Base-by-base conservation (phyloP, 1,140 invertebrate species). In the Vanessa tameamea region DNA sequence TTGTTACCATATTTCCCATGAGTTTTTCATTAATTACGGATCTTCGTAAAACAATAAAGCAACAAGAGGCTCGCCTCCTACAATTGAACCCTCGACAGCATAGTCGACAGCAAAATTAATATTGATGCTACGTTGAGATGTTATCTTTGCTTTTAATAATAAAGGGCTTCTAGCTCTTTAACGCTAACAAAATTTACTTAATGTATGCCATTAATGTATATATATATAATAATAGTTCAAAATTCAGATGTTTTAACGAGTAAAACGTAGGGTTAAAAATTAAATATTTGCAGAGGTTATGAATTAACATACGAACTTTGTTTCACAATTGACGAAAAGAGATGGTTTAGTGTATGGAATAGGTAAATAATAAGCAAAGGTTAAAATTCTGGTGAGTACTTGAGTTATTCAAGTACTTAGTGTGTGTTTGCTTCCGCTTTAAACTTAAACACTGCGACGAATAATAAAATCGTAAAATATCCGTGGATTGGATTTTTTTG, bases 131-230 rank as follows among this genome's bases (percentile, higher is more conserved):
- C 81, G 79, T 77, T 82, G 78, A 82, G 79, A 79, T 84, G 82
- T 86, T 89, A 85, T 87, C 86, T 81, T 84, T 84, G 83, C 81
- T 79, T 87, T 87, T 84, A 85, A 86, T 86, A 85, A 85, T 85
- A 86, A 82, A 82, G 77, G 84, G 77, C 75, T 78, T 11, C 53
- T 55, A 47, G 47, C 69, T 64, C 72, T 78, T 78, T 76, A 73
- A 72, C 73, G 69, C 68, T 78, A 78, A 78, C 74, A 78, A 71
- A 75, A 79, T 79, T 75, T 73, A 55, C 70, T 61, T 77, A 64
- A 73, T 73, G 53, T 69, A 65, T 73, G 68, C 26, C 68, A 13
- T 13, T 16, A 66, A 50, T 70, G 47, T 51, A 37, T n/a, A n/a
- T n/a, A n/a, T n/a, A n/a, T n/a, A n/a, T n/a, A 61, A 31, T 61